phyloP scores from a whole-genome alignment of 2,113 vertebrate genomes.

The Coregonus clupeaformis region DNA sequence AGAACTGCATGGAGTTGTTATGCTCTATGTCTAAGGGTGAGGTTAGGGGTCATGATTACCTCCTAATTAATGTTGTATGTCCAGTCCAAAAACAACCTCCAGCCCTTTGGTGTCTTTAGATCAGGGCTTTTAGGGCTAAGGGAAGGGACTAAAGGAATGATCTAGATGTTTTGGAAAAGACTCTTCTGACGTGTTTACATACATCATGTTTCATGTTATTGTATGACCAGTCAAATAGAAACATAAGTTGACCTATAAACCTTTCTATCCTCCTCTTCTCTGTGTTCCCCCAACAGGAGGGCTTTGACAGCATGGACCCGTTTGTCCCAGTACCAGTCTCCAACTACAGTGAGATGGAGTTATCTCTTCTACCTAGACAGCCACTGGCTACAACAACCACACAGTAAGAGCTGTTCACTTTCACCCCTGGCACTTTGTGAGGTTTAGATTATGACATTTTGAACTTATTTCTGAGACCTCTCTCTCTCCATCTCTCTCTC shows the following conservation, averaged over 20 bases:
- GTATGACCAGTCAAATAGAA: too few species aligned
- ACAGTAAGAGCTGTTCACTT: constrained; percentile 54
- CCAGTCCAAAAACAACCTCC: background rate
- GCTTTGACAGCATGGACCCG: constrained; percentile 88
- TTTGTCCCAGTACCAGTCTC: constrained; percentile 84
- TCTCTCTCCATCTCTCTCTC: too few species aligned
- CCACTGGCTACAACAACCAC: constrained; percentile 87
- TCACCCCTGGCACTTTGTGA: too few species aligned
- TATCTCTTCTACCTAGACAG: constrained; percentile 87
- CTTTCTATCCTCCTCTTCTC: background rate
- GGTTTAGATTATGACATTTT: too few species aligned
- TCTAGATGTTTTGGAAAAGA: too few species aligned
- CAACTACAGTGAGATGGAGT: constrained; percentile 86
- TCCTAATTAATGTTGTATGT: background rate
- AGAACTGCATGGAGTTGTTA: constrained; percentile 49
- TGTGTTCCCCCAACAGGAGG: constrained; percentile 72
- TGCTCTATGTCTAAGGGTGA: constrained; percentile 66
- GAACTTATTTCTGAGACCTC: too few species aligned
- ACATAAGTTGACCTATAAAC: too few species aligned
- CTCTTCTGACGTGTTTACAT: too few species aligned
- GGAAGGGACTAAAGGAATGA: too few species aligned
- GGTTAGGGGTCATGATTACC: constrained; percentile 67
- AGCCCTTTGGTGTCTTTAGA: too few species aligned
- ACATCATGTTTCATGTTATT: too few species aligned
- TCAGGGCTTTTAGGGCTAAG: too few species aligned